Base-by-base conservation (phyloP, 2,113 vertebrate genomes). In the Alexandromys fortis region DNA sequence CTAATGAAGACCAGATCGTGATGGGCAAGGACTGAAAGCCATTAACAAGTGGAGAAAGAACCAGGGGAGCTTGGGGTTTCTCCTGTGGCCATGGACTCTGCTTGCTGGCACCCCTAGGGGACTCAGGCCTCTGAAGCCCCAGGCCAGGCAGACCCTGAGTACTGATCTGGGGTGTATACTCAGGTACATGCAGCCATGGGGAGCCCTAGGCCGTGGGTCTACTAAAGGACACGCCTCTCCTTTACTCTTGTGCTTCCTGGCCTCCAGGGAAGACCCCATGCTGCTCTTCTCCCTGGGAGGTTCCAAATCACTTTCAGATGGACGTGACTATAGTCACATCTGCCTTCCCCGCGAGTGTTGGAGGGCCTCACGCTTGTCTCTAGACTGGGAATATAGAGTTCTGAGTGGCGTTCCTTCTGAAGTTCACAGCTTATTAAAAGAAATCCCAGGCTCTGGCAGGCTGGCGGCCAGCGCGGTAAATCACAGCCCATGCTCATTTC, bases 351-450 rank as follows among this genome's bases (percentile, higher is more conserved):
- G 8, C 17, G 83, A 87, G 49, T 85, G 78, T 90, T 72, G 45
- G 70, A 91, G 35, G 78, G 24, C 55, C 70, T 47, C 63, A 79
- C 3, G 14, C 65, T 55, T 26, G n/a, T 83, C 52, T 87, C 73
- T 28, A 85, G 61, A 85, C 75, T 76, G 52, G 35, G 72, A 86
- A 79, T 67, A 89, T 6, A 10, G 61, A 78, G 8, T 73, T 96
- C 78, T 68, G 85, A 75, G 26, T 33, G 38, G 45, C 86, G 49
- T 12, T 30, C 4, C 91, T 92, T 89, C 89, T 86, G 91, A 93
- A 89, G 42, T 91, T 78, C 61, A 52, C 86, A 92, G 75, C 89
- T 95, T 95, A 45, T 96, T 94, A 90, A 91, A 85, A 92, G 16
- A 86, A 65, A 88, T 35, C 19, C 63, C 30, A 42, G 49, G 79